These are phyloP conservation scores for Colistium nudipinnis DNA, from an alignment of 2,113 vertebrate species.

Conservation along the genomic window DNA sequence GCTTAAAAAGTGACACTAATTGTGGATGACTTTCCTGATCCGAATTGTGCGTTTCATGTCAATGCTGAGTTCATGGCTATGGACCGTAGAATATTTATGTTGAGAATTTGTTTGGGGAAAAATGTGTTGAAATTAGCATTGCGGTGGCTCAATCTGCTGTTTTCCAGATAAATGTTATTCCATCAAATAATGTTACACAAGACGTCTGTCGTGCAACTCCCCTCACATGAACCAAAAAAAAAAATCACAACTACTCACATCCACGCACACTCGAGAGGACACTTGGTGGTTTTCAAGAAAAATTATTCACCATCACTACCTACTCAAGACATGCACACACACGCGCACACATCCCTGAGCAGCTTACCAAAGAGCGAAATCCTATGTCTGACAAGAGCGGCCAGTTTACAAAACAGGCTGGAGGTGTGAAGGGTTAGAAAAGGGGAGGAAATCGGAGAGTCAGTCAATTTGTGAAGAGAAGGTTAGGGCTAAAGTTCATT, in stretches of 20 bases:
- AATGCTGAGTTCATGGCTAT: not conserved
- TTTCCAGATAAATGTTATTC: not conserved
- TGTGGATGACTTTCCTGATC: not conserved
- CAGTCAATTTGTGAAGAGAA: constrained; percentile 17
- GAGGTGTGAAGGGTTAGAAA: constrained; percentile 76
- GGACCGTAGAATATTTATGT: not conserved
- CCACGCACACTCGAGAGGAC: too few relatives aligned
- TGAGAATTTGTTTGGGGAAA: not conserved
- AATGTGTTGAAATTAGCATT: not conserved
- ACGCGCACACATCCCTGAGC: constrained; percentile 6
- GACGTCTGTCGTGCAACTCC: not conserved
- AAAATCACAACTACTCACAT: not conserved
- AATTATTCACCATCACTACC: too few relatives aligned
- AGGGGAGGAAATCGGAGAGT: constrained; percentile 50
- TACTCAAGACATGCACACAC: not conserved
- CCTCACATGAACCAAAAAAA: not conserved
- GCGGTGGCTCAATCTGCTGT: not conserved
- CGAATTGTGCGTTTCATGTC: not conserved
- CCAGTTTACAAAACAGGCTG: constrained; percentile 99
- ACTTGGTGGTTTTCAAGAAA: too few relatives aligned
- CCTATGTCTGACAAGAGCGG: constrained; percentile 99
- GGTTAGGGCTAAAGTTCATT: constrained; percentile 6
- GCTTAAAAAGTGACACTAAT: not conserved
- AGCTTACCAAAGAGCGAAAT: constrained; percentile 98
- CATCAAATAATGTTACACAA: not conserved